These are phyloP conservation scores for Tragelaphus imberbis DNA, from an alignment of 2,113 vertebrate genomes.

Conservation along the genomic window DNA sequence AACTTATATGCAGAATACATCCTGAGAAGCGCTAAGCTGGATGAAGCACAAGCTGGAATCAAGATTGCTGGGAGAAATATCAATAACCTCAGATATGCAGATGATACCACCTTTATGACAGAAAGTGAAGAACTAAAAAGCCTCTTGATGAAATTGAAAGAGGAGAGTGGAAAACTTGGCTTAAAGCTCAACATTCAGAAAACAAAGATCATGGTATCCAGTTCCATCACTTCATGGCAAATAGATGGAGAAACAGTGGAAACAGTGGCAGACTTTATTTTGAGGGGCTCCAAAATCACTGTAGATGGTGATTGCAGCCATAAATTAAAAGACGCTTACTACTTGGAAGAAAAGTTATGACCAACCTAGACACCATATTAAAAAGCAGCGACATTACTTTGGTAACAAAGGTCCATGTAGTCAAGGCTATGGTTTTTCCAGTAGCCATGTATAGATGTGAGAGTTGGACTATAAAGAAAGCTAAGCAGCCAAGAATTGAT, in stretches of 20 bases:
- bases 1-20: not conserved
- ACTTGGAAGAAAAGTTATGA: not conserved
- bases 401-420: not conserved
- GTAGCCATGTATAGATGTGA: not conserved
- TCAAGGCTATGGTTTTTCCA: not conserved
- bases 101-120: not conserved
- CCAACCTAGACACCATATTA: fast-evolving
- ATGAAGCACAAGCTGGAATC: not conserved
- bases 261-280: not conserved
- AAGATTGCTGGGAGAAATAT: not conserved
- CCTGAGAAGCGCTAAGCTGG: not conserved
- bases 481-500: not conserved
- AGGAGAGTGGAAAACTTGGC: not conserved
- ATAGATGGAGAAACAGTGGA: not conserved
- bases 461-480: not conserved
- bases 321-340: not conserved
- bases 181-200: not conserved
- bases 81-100: not conserved
- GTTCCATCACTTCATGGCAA: not conserved
- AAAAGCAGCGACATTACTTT: not conserved
- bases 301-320: not conserved
- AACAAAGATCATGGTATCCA: not conserved
- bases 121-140: not conserved
- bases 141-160: not conserved
- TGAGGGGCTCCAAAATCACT: not conserved